Base-by-base conservation (phyloP, 1,140 invertebrate species). In the Sweltsa coloradensis region DNA sequence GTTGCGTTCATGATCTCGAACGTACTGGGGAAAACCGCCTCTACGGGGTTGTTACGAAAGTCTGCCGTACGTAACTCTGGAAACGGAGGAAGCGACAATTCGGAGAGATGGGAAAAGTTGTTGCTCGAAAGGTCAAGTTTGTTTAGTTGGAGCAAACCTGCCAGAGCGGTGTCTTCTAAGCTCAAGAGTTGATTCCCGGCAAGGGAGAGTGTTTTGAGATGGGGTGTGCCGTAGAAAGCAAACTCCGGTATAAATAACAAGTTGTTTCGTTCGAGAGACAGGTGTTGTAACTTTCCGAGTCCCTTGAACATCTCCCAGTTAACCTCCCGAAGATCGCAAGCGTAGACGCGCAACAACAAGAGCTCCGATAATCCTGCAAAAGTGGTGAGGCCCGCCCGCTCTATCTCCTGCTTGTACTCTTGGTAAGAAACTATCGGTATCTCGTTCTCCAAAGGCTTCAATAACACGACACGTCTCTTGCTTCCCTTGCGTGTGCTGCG, bases 1-100 rank as follows among this genome's bases (percentile, higher is more conserved):
- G 80, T 82, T 29, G 68, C 69, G 58, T 83, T 83, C 73, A 83
- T 75, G 1, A 81, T 74, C 63, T 79, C 78, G 55, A 83, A 83
- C 9, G 78, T 79, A 29, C 76, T 78, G n/a, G 78, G 72, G 54
- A 79, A 76, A 51, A 84, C 69, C 3, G 70, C 63, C 49, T 70
- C 69, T 19, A 83, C 69, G n/a, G 79, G 80, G 62, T 84, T 84
- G 37, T 71, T 60, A 1, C 70, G 64, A 50, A 84, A 74, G 59
- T 83, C 74, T 1, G 76, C 69, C 5, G 62, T 57, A 51, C 67
- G 59, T 11, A 84, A 55, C 47, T 74, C 70, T 3, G 79, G 79
- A 55, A 84, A 73, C 2, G 79, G 79, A 5, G 80, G 79, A 47
- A 84, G 73, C 18, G 79, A 79, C 2, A 78, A 57, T 57, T 82